Percentiles rank a stretch among this genome's conserved stretches.
These are phyloP conservation scores for Crenichthys baileyi DNA, from an alignment of 2,797 vertebrate genomes.

Conservation along the genomic window DNA sequence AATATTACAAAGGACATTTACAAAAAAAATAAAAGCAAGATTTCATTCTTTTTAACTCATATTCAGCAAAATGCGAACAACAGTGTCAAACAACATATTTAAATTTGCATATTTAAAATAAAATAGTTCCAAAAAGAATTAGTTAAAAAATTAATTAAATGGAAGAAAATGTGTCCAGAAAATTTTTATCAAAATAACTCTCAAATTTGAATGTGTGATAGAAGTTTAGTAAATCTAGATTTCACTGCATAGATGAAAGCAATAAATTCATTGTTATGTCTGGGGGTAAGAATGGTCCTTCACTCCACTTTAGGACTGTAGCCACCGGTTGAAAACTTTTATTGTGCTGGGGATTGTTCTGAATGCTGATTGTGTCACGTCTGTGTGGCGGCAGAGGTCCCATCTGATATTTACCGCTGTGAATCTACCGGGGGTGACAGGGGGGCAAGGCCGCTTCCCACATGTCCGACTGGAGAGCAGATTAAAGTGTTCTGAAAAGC, in stretches of 20 bases:
- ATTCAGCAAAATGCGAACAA: not conserved
- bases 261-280: not conserved
- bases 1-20: not conserved
- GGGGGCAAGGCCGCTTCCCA: conserved; percentile 81
- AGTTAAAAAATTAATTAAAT: not conserved
- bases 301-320: conserved; percentile 27
- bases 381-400: conserved; percentile 50
- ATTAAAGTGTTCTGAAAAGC: conserved; percentile 82
- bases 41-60: not conserved
- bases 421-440: conserved; percentile 66
- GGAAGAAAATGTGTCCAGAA: no score
- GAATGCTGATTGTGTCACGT: conserved; percentile 59
- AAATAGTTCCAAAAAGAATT: not conserved
- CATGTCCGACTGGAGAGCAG: conserved; percentile 76
- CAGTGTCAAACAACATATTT: not conserved
- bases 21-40: not conserved
- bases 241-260: conserved; percentile 5
- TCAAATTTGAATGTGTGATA: not conserved
- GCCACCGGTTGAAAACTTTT: conserved; percentile 56
- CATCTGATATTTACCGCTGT: conserved; percentile 79
- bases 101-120: not conserved
- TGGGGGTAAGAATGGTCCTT: conserved; percentile 28
- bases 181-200: no score
- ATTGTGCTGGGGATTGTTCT: conserved; percentile 60
- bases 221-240: conserved; percentile 23